Evolutionary conservation across 1,140 invertebrate genomes (phyloP), one percentile per base, ranked within the genome.

Genomic region (Penaeus vannamei): DNA sequence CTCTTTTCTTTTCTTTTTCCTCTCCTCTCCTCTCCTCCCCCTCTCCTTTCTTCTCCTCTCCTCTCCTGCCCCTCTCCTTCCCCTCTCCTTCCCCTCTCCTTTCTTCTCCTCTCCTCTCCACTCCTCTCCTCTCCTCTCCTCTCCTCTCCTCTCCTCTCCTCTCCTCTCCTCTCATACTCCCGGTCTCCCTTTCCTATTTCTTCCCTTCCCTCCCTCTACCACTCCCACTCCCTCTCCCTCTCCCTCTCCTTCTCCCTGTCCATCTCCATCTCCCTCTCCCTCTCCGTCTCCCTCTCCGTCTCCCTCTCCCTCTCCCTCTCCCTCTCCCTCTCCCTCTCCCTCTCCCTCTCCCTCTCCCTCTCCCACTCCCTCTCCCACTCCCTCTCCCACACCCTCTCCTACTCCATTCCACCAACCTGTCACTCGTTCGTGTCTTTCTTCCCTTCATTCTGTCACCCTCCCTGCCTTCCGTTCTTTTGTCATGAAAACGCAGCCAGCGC

Each of bases 361-460:
- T 46, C 42, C 10, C 42, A 5, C 42, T 46, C 42, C 10, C 42
- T 46, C 42, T 46, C 42, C 42, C 10, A 3, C 10, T 10, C 10
- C 42, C 10, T 10, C 10, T 10, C 10, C 42, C 10, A 3, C 10
- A 3, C 10, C 42, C 42, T 10, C 42, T 46, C 42, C 10, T 10
- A 5, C 42, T 46, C 42, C 10, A 3, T 46, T 10, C 10, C 42
- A n/a, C n/a, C n/a, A n/a, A n/a, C n/a, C n/a, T n/a, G n/a, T n/a
- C n/a, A n/a, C n/a, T n/a, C n/a, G n/a, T 69, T 29, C 29, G 23
- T 69, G 23, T 72, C 69, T 72, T n/a, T 72, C 69, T 72, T n/a
- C 26, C 69, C 26, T n/a, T 72, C 72, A n/a, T 29, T 76, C 72
- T 76, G 22, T 76, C 72, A n/a, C 72, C n/a, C 72, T 76, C 72